Evolutionary conservation across 2,797 vertebrate species (phyloP), one percentile per base, ranked within the genome.

Genomic region (Phylloscopus collybita): DNA sequence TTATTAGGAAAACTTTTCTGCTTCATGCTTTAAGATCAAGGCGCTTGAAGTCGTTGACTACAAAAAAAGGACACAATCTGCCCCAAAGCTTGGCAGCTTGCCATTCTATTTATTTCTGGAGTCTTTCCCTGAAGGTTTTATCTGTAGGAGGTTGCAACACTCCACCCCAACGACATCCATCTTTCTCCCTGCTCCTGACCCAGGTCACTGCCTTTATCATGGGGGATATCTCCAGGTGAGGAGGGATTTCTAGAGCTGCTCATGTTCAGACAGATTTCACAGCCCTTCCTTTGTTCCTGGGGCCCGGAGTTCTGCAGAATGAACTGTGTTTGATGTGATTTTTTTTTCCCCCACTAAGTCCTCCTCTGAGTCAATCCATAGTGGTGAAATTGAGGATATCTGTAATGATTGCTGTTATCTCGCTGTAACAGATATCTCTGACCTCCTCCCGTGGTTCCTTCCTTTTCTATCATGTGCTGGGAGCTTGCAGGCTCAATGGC

Each of bases 131-230:
- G 67, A 66, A 91, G 92, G 83, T 80, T 89, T 97, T 96, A 96
- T 96, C 95, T 90, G 72, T 80, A 62, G 75, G 79, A 92, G 78
- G 53, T 83, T 97, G 96, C 84, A 95, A 74, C 88, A 89, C 92
- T 90, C 69, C 25, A 59, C 64, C 47, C 8, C 11, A 96, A n/a
- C 0, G 7, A 90, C 96, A 95, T 96, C 90, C 80, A 93, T 97
- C 96, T 89, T 95, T 93, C 89, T 89, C 90, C 86, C 64, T 0
- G 0, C 73, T 90, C 57, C 88, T 97, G 95, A 95, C 96, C 95
- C 27, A 40, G 91, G 96, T 97, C 95, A 90, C 67, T 94, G 75
- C 92, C 90, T 96, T 96, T 94, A 93, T 94, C 83, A 47, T 19
- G 14, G 44, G 62, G 44, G 45, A 62, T 97, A 45, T 97, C 89